A percentile compares a stretch with the other conserved stretches of the same genome.
phyloP scores from a whole-genome alignment of 2,888 invertebrate genomes.

The Chydorus sphaericus region DNA sequence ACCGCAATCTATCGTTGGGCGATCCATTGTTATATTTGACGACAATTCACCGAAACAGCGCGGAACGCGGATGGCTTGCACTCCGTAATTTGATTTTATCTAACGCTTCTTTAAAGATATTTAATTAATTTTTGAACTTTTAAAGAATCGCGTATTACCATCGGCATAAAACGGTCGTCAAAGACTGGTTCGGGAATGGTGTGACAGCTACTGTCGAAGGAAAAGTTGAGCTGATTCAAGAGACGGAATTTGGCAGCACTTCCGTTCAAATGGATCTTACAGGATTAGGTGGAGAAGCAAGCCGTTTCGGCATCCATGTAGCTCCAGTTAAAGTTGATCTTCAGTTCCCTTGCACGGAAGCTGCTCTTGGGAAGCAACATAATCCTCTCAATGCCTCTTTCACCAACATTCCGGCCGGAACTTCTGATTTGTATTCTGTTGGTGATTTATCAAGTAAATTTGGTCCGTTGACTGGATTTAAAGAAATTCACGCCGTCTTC shows the following conservation, averaged over 20 bases:
- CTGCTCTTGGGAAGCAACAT: conserved; percentile 68
- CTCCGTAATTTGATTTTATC: conserved; percentile 42
- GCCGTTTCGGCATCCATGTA: conserved; percentile 6
- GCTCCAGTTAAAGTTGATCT: conserved; percentile 65
- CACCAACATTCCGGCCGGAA: conserved; percentile 43
- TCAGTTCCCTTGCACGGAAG: conserved; percentile 73
- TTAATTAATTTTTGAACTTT: conserved; percentile 17
- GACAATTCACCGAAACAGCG: conserved; percentile 74
- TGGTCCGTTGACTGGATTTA: conserved; percentile 52
- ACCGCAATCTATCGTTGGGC: conserved; percentile 53
- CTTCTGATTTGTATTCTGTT: conserved; percentile 70
- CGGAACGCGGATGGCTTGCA: conserved; percentile 77
- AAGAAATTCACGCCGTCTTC: conserved; percentile 34
- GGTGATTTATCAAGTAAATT: conserved; percentile 78
- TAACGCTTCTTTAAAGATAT: neutral
- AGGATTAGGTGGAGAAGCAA: conserved; percentile 2
- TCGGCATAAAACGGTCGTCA: conserved; percentile 66
- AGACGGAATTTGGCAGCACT: conserved; percentile 69
- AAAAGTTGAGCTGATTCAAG: conserved; percentile 66
- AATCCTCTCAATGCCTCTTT: conserved; percentile 63
- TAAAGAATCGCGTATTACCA: conserved; percentile 55
- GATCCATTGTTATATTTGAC: conserved; percentile 72
- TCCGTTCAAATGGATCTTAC: conserved; percentile 23
- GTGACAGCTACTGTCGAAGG: conserved; percentile 46
- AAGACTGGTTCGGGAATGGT: conserved; percentile 78